Conservation (phyloP, 2,888 invertebrate genomes). For the Lochmaea capreae region DNA sequence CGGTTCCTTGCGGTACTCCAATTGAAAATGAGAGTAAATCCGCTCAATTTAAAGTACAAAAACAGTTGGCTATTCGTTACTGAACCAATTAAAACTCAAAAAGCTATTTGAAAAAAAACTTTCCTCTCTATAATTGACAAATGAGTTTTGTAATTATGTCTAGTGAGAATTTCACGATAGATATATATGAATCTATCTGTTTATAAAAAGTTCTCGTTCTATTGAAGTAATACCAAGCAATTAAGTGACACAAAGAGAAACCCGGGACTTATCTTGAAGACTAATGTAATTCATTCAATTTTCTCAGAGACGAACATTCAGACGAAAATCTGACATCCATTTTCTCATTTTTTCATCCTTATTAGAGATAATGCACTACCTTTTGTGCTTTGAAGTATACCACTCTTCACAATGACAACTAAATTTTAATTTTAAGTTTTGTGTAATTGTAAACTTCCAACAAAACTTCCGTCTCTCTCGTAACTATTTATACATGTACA, state of each 20-base stretch:
- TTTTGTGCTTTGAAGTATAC: slow-evolving; percentile 34
- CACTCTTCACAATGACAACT: slow-evolving; percentile 27
- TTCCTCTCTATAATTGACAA: not conserved
- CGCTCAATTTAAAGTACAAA: not conserved
- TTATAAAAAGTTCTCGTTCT: slow-evolving; percentile 1
- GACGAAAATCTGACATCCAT: slow-evolving; percentile 31
- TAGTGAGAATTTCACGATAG: no score
- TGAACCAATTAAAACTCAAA: no score
- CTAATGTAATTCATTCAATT: slow-evolving; percentile 36
- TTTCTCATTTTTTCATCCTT: slow-evolving; percentile 32
- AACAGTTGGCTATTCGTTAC: not conserved
- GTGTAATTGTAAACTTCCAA: slow-evolving; percentile 27
- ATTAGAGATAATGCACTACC: slow-evolving; percentile 36
- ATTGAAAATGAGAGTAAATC: not conserved
- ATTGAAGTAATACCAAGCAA: slow-evolving; percentile 27
- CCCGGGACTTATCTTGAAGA: slow-evolving; percentile 23
- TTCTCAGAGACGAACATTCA: slow-evolving; percentile 20
- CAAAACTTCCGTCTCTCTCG: slow-evolving; percentile 18
- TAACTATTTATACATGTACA: no score
- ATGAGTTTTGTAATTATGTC: not conserved
- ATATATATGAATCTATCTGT: not conserved
- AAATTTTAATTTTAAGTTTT: slow-evolving; percentile 30
- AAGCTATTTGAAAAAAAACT: not conserved
- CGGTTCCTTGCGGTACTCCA: no score
- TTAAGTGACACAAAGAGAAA: slow-evolving; percentile 30